A percentile compares a stretch with the other conserved stretches of the same genome.
These are phyloP conservation scores for Amphimallon solstitiale DNA, from an alignment of 2,888 invertebrate species.

Conservation along the genomic window DNA sequence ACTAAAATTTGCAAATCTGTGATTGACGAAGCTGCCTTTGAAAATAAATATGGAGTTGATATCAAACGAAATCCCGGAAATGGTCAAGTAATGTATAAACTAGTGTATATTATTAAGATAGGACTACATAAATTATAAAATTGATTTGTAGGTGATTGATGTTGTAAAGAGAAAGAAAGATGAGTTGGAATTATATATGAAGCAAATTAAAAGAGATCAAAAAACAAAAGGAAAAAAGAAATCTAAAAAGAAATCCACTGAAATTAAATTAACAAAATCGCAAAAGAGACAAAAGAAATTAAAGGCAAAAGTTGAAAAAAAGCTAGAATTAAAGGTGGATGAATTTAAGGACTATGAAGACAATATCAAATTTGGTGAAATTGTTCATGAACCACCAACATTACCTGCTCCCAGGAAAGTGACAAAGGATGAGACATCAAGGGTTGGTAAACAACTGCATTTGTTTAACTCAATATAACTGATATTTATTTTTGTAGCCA, in stretches of 20 bases:
- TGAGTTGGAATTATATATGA: constrained; percentile 66
- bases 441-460: constrained; percentile 52
- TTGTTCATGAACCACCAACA: constrained; percentile 77
- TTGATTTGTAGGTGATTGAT: constrained; percentile 56
- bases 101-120: not conserved
- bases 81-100: constrained; percentile 58
- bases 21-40: constrained; percentile 70
- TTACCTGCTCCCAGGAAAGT: constrained; percentile 68
- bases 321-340: constrained; percentile 52
- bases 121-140: not conserved
- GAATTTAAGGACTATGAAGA: constrained; percentile 69
- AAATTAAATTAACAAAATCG: constrained; percentile 63
- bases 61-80: constrained; percentile 67
- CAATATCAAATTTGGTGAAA: constrained; percentile 78
- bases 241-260: constrained; percentile 50
- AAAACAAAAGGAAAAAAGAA: constrained; percentile 58
- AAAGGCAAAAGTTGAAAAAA: constrained; percentile 64
- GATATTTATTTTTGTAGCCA: constrained; percentile 65
- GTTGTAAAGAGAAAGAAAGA: constrained; percentile 66
- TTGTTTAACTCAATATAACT: not conserved
- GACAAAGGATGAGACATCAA: constrained; percentile 59
- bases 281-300: constrained; percentile 68
- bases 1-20: constrained; percentile 71
- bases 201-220: constrained; percentile 56
- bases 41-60: constrained; percentile 70